Percentiles rank a stretch among this genome's conserved stretches.
Evolutionary conservation across 2,888 invertebrate genomes (phyloP).

Genomic region (Callyntrura sp.): DNA sequence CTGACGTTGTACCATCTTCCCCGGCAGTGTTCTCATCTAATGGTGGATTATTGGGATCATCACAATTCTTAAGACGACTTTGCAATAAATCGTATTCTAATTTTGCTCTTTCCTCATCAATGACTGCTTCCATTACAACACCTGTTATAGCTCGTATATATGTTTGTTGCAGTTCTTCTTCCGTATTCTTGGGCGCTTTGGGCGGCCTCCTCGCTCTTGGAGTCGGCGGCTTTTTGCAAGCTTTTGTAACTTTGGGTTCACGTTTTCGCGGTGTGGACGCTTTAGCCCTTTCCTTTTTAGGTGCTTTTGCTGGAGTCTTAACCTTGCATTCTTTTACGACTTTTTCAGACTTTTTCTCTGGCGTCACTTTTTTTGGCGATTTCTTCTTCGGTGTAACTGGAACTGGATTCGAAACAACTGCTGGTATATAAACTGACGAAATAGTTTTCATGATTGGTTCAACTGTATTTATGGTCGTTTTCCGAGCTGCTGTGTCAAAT

Average conservation of each 20-base stretch:
- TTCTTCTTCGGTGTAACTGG: neutral
- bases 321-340: neutral
- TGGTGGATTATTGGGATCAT: neutral
- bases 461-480: neutral
- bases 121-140: conserved; percentile 26
- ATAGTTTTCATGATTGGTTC: neutral
- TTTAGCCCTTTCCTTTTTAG: neutral
- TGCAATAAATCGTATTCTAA: neutral
- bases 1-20: neutral
- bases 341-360: neutral
- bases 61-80: neutral
- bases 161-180: conserved; percentile 45
- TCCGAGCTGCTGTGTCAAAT: neutral
- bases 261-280: neutral
- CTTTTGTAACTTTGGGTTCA: neutral
- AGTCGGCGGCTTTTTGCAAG: neutral
- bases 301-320: neutral
- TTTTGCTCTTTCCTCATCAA: neutral
- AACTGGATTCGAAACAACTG: neutral
- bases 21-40: neutral
- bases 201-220: conserved; percentile 31
- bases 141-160: conserved; percentile 21
- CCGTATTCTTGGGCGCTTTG: conserved; percentile 35
- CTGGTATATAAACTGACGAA: neutral
- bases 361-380: neutral